These are phyloP conservation scores for Alentia gelatinosa DNA, from an alignment of 2,888 invertebrate species.

Conservation along the genomic window DNA sequence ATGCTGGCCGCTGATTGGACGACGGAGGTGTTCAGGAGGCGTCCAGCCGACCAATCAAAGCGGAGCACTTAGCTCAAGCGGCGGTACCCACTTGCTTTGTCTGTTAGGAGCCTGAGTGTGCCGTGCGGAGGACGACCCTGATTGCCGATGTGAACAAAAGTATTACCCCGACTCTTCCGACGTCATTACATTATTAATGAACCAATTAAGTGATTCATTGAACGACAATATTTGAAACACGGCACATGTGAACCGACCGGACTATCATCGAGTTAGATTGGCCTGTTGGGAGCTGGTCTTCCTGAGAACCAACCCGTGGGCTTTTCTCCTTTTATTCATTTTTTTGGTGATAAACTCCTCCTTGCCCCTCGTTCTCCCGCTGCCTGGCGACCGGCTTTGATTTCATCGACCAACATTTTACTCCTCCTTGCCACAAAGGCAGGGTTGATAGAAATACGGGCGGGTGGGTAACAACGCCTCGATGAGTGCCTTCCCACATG, in stretches of 20 bases:
- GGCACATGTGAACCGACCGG: background rate
- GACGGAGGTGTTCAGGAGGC: background rate
- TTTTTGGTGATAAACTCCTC: background rate
- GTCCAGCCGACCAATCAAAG: background rate
- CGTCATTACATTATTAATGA: conserved; percentile 51
- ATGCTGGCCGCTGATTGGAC: background rate
- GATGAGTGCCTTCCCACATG: too few species aligned
- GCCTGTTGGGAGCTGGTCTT: background rate
- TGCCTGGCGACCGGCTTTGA: background rate
- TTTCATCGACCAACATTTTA: background rate
- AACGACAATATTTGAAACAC: conserved; percentile 50
- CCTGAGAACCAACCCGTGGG: background rate
- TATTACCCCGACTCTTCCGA: background rate
- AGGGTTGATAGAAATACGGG: background rate
- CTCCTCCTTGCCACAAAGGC: background rate
- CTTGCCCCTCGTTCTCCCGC: background rate
- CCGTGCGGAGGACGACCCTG: background rate
- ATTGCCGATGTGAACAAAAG: background rate
- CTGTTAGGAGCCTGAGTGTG: background rate
- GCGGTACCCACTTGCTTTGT: background rate
- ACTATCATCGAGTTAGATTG: conserved; percentile 23
- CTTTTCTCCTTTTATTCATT: background rate
- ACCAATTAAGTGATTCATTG: conserved; percentile 54
- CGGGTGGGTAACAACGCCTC: background rate
- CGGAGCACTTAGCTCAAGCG: background rate